phyloP scores from a whole-genome alignment of 2,888 invertebrate genomes.

The Pristionchus maxplancki region DNA sequence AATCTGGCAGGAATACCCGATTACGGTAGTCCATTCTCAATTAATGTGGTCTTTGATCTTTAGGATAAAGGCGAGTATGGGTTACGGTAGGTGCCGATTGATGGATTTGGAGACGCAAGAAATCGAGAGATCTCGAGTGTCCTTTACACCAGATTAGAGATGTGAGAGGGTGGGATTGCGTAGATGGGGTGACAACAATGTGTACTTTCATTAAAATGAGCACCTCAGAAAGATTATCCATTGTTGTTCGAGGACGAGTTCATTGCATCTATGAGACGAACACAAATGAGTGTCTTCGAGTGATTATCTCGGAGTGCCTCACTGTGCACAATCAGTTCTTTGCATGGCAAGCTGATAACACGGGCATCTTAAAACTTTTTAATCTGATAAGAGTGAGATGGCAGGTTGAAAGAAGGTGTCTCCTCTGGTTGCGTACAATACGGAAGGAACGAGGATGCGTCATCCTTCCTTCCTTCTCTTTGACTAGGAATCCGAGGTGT shows the following conservation, averaged over 20 bases:
- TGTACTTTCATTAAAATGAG: conserved; percentile 1
- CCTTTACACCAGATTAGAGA: conserved; percentile 8
- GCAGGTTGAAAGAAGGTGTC: not conserved
- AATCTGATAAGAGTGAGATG: too few species aligned
- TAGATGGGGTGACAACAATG: not conserved
- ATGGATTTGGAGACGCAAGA: conserved; percentile 7
- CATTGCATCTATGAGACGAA: too few species aligned
- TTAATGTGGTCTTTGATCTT: conserved; percentile 2
- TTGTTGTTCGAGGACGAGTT: not conserved
- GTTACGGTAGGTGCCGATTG: conserved; percentile 3
- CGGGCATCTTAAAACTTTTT: too few species aligned
- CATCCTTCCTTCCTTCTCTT: not conserved
- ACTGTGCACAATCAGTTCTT: too few species aligned
- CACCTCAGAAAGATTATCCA: not conserved
- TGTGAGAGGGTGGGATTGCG: conserved; percentile 1
- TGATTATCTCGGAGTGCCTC: too few species aligned
- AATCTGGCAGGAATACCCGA: conserved; percentile 18
- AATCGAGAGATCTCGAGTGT: not conserved
- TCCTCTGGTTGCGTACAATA: not conserved
- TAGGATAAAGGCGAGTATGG: not conserved
- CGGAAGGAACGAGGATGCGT: not conserved
- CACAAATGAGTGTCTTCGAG: too few species aligned
- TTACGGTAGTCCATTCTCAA: not conserved
- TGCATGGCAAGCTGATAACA: too few species aligned
- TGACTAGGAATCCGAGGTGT: not conserved